Evolutionary conservation across 2,113 vertebrate species (phyloP).

Genomic region (Macheiramphus alcinus): DNA sequence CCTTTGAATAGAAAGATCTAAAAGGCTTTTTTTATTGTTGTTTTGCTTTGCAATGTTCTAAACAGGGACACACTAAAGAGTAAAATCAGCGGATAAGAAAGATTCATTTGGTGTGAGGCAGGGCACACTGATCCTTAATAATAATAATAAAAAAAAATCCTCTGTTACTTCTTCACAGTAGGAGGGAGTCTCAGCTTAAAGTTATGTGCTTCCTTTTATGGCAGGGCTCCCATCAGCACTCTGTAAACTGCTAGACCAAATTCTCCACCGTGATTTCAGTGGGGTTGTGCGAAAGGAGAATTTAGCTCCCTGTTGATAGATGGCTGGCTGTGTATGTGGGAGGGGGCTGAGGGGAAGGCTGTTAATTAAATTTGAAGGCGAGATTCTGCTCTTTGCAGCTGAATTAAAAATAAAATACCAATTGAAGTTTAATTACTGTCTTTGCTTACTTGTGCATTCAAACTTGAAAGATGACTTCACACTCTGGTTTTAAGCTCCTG

Average conservation of each 20-base stretch:
- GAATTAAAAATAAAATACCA: constrained; percentile 78
- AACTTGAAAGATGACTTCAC: constrained; percentile 76
- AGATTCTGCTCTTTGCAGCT: constrained; percentile 70
- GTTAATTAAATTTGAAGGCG: constrained; percentile 78
- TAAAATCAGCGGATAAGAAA: not conserved
- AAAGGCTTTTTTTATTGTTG: rapidly evolving
- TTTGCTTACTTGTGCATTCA: constrained; percentile 75
- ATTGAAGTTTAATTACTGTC: constrained; percentile 80
- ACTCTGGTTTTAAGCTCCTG: constrained; percentile 68
- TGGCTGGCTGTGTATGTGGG: constrained; percentile 48
- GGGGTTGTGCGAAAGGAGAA: not conserved
- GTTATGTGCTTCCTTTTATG: not conserved
- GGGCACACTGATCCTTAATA: not conserved
- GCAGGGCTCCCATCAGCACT: not conserved
- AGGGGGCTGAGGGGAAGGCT: constrained; percentile 44
- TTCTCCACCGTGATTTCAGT: not conserved
- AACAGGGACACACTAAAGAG: not conserved
- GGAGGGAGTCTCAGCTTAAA: not conserved
- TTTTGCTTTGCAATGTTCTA: not conserved
- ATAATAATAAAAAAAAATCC: not conserved
- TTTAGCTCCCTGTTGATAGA: constrained; percentile 57
- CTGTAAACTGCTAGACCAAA: not conserved
- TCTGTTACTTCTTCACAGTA: not conserved
- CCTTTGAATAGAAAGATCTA: not conserved
- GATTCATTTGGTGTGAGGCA: not conserved